Evolutionary conservation across 2,797 vertebrate genomes (phyloP), one percentile per base, ranked within the genome.

Genomic region (Pantherophis alleghaniensis): DNA sequence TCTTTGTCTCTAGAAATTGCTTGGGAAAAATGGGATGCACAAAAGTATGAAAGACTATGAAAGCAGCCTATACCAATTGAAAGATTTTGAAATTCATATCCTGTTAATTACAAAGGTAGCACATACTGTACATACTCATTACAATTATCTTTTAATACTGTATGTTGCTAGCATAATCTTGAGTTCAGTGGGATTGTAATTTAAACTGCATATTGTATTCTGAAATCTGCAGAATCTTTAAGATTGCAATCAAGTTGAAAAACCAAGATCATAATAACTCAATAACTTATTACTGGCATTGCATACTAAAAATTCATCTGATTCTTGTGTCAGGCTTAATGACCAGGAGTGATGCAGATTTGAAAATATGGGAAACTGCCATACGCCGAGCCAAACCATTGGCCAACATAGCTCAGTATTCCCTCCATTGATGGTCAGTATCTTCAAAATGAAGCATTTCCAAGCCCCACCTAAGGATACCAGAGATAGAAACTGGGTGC

Each of bases 301-400:
- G 83, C 66, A 87, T 66, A 83, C 74, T 86, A 26, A 92, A 93
- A 95, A 94, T 47, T 93, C 87, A 89, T 91, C 24, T 0, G 0
- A 93, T 91, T 69, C 89, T 56, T 92, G n/a, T 63, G 61, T 94
- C 83, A 93, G 91, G 94, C 53, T 86, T 86, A 90, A 90, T 55
- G 59, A 14, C 90, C 92, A 95, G 93, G 93, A 92, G 86, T 88
- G 91, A 91, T 42, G 88, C 94, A 96, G 94, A 94, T 93, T 3
- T 83, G 69, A 87, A 79, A 63, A 51, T 94, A 60, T 26, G 16
- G 13, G 74, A n/a, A 22, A 18, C 56, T 60, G 37, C 7, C 74
- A 22, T 59, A 20, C 7, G 12, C 26, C 7, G 20, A 53, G 7
- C 20, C 26, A 86, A 9, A 51, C 42, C 26, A 47, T 51, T n/a